A percentile compares a stretch with the other conserved stretches of the same genome.
phyloP scores from a whole-genome alignment of 2,797 vertebrate species.

The Numenius phaeopus region DNA sequence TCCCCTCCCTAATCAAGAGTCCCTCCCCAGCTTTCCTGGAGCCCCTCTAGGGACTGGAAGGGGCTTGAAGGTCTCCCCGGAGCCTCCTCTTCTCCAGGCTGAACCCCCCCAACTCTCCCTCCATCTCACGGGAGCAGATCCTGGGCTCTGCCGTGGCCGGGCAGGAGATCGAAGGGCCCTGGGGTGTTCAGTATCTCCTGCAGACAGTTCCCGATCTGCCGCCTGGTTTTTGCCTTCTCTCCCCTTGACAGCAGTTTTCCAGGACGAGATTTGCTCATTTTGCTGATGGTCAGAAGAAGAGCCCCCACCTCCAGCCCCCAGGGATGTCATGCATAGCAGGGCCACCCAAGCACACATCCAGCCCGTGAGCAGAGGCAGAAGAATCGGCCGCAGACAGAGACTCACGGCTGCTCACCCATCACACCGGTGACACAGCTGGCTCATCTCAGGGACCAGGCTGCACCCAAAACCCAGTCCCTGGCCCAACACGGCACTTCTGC shows the following conservation, averaged over 20 bases:
- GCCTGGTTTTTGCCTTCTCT: background rate
- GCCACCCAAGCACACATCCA: background rate
- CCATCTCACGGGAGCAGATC: accelerated
- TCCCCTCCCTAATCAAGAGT: background rate
- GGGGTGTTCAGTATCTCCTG: background rate
- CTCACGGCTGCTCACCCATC: background rate
- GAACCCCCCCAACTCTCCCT: background rate
- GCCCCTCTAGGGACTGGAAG: background rate
- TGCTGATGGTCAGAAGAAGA: accelerated
- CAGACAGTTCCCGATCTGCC: background rate
- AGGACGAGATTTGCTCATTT: background rate
- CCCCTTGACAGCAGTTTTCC: background rate
- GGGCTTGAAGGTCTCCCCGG: background rate
- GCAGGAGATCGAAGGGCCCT: accelerated
- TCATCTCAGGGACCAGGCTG: background rate
- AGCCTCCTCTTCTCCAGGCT: background rate
- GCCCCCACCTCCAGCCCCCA: accelerated
- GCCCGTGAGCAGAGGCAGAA: background rate
- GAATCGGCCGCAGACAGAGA: background rate
- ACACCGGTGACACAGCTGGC: background rate
- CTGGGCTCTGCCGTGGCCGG: accelerated
- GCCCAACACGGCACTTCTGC: background rate
- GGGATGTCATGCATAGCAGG: background rate
- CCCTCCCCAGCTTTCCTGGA: background rate
- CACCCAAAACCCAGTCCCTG: background rate